Base-by-base conservation (phyloP, 2,888 invertebrate species). In the Geophilus truncorum region DNA sequence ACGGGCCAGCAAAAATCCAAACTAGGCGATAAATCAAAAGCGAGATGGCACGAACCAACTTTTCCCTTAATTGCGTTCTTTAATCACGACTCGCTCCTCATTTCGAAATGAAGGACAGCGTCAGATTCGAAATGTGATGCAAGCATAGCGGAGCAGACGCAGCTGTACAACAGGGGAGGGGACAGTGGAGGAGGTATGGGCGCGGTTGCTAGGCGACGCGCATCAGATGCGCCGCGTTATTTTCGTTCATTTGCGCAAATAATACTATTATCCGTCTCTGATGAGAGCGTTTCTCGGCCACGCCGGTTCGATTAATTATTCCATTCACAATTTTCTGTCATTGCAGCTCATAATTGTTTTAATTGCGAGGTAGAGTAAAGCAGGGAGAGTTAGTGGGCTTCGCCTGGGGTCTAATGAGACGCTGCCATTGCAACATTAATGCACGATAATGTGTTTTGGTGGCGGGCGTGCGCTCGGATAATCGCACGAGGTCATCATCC, bases 21-120 rank as follows among this genome's bases (percentile, higher is more conserved):
- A 40, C 40, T 78, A 25, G 21, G 78, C 36, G 40, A 78, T 78
- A 78, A 78, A 78, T 78, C 78, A 78, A 78, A 78, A 45, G 78
- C 25, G 78, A 62, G 62, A 62, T 62, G 62, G 62, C 62, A 62
- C 62, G 62, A 62, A 62, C 62, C 62, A 62, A 62, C 62, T 62
- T 62, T 62, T 62, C 25, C 25, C 62, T 62, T 62, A 62, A 62
- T 62, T 62, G 62, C 62, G 62, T 62, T 62, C 62, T 62, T 62
- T 62, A 62, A 62, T 62, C 62, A 62, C 62, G 62, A 62, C 25
- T 62, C 25, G 62, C 62, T 62, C 25, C 62, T 62, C 62, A 62
- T 62, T 62, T 62, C 62, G 62, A 62, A 62, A 62, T 62, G 62
- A 62, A 62, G 62, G 62, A 45, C 45, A 45, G 18, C 45, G n/a